These are phyloP conservation scores for Rhizomys pruinosus DNA, from an alignment of 2,113 vertebrate species.

Conservation along the genomic window DNA sequence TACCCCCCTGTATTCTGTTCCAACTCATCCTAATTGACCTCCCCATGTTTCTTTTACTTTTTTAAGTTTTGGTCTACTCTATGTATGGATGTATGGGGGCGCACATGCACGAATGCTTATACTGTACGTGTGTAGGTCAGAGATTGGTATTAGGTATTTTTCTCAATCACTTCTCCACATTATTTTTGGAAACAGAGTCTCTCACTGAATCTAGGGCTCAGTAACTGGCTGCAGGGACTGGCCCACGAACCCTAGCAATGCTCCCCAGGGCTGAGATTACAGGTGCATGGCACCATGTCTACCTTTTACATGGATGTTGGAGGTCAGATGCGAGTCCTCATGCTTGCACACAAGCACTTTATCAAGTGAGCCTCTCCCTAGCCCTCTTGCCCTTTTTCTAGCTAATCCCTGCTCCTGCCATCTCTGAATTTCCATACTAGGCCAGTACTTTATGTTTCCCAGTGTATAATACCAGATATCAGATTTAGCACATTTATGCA, in stretches of 20 bases:
- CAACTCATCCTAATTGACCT: no score
- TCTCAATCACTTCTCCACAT: background rate
- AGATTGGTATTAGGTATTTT: background rate
- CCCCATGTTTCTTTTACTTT: background rate
- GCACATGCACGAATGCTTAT: no score
- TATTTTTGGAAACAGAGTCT: background rate
- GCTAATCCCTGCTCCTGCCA: background rate
- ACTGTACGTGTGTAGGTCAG: background rate
- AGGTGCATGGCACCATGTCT: no score
- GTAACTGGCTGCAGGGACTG: background rate
- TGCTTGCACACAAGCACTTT: background rate
- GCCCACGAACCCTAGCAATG: no score
- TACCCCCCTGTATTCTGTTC: no score
- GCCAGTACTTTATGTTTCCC: background rate
- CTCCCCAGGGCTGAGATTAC: background rate
- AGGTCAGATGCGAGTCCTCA: background rate
- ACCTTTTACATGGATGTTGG: background rate
- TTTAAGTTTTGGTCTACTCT: background rate
- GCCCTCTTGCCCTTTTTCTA: background rate
- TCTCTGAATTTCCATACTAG: constrained; percentile 9
- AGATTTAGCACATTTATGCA: background rate
- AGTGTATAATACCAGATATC: background rate
- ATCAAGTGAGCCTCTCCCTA: background rate
- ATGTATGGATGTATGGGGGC: no score
- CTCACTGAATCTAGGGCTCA: background rate